These are phyloP conservation scores for Bombylius discolor DNA, from an alignment of 2,888 invertebrate species.

Conservation along the genomic window DNA sequence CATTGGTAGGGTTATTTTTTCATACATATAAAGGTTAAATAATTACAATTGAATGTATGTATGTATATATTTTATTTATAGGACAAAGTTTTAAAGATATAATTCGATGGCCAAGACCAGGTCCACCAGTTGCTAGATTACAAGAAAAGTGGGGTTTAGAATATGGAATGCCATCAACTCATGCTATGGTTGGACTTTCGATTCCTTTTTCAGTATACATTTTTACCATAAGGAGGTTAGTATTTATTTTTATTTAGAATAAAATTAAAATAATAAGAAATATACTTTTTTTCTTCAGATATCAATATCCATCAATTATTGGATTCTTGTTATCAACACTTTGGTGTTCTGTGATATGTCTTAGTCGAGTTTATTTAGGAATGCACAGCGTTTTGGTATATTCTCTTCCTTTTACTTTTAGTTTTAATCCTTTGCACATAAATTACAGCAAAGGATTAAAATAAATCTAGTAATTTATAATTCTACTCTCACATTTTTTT, in stretches of 20 bases:
- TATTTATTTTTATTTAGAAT: neutral
- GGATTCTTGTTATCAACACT: conserved; percentile 46
- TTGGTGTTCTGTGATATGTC: conserved; percentile 67
- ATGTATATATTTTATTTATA: conserved; percentile 25
- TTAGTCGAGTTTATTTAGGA: conserved; percentile 78
- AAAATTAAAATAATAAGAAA: neutral
- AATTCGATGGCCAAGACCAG: conserved; percentile 73
- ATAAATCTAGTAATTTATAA: neutral
- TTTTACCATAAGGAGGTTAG: conserved; percentile 52
- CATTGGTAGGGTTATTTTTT: conserved; percentile 47
- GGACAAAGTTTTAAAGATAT: conserved; percentile 83
- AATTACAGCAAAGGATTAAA: no score
- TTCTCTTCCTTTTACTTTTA: no score
- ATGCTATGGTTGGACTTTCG: conserved; percentile 81
- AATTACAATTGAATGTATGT: neutral
- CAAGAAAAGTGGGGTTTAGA: conserved; percentile 83
- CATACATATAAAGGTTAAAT: neutral
- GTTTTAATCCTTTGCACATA: no score
- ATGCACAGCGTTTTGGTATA: conserved; percentile 81
- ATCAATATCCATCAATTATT: conserved; percentile 52
- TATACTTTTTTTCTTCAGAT: conserved; percentile 37
- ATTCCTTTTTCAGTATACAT: conserved; percentile 76
- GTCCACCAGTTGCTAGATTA: conserved; percentile 68
- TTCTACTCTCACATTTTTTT: neutral
- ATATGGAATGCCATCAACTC: conserved; percentile 92